phyloP scores from a whole-genome alignment of 1,140 invertebrate species.

The Pachyrhynchus sulphureomaculatus region DNA sequence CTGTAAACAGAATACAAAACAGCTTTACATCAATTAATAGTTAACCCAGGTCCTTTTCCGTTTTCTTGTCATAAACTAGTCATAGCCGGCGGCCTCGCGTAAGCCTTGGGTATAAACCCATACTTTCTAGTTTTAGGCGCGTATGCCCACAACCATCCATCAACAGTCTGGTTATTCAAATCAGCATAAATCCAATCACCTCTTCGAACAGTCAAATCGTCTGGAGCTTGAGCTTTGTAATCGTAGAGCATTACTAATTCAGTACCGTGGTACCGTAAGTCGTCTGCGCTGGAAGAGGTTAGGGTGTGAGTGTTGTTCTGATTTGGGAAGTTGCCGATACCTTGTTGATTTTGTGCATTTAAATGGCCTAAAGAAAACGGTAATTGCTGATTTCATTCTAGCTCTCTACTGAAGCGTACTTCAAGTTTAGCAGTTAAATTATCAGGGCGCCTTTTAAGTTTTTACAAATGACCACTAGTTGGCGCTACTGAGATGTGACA shows the following conservation, averaged over 20 bases:
- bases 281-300: constrained; percentile 53
- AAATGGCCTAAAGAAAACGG: constrained; percentile 50
- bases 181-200: constrained; percentile 96
- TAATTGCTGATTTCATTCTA: not conserved
- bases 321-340: constrained; percentile 46
- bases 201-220: constrained; percentile 83
- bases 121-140: constrained; percentile 89
- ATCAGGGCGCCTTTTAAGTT: too few relatives aligned
- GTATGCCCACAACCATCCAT: constrained; percentile 94
- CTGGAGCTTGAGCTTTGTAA: constrained; percentile 91
- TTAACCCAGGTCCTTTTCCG: too few relatives aligned
- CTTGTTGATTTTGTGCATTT: constrained; percentile 47
- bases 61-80: constrained; percentile 64
- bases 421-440: too few relatives aligned
- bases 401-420: not conserved
- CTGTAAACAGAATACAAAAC: too few relatives aligned
- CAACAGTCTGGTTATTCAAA: constrained; percentile 87
- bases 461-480: too few relatives aligned
- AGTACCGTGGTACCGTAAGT: constrained; percentile 76
- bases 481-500: too few relatives aligned
- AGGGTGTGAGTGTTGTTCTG: constrained; percentile 37
- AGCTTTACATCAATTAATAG: too few relatives aligned
- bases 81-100: constrained; percentile 89
- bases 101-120: constrained; percentile 93
- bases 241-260: constrained; percentile 93